phyloP scores from a whole-genome alignment of 2,888 invertebrate genomes.

The Eledona agricola region DNA sequence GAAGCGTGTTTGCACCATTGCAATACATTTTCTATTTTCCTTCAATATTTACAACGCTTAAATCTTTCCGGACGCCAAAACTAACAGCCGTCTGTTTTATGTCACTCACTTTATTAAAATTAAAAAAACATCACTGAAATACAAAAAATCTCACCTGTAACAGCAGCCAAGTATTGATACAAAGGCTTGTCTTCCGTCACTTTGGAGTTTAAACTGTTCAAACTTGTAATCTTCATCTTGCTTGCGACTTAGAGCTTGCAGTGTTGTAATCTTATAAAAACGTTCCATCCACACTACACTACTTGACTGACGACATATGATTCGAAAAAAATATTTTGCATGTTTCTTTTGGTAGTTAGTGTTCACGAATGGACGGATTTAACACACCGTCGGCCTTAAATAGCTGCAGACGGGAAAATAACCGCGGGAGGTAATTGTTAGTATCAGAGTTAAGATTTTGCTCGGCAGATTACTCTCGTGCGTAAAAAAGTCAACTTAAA shows the following conservation, averaged over 20 bases:
- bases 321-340: constrained; percentile 11
- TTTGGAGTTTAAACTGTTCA: constrained; percentile 25
- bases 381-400: constrained; percentile 30
- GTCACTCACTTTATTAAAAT: constrained; percentile 9
- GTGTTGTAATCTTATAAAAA: no score
- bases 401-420: constrained; percentile 36
- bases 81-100: constrained; percentile 11
- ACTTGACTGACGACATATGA: no score
- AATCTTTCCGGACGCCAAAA: no score
- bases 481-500: no score
- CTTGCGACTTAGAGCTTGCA: no score
- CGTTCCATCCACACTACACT: no score
- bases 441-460: constrained; percentile 3
- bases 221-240: constrained; percentile 33
- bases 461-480: constrained; percentile 26
- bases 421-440: constrained; percentile 29
- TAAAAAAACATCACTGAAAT: background rate
- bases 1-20: no score
- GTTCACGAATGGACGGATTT: constrained; percentile 27
- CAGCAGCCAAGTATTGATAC: constrained; percentile 41
- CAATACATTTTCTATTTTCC: no score
- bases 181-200: constrained; percentile 25
- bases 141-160: constrained; percentile 37
- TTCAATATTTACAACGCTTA: no score
- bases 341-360: constrained; percentile 10